These are phyloP conservation scores for Lophochroa leadbeateri DNA, from an alignment of 2,113 vertebrate genomes.

Conservation along the genomic window DNA sequence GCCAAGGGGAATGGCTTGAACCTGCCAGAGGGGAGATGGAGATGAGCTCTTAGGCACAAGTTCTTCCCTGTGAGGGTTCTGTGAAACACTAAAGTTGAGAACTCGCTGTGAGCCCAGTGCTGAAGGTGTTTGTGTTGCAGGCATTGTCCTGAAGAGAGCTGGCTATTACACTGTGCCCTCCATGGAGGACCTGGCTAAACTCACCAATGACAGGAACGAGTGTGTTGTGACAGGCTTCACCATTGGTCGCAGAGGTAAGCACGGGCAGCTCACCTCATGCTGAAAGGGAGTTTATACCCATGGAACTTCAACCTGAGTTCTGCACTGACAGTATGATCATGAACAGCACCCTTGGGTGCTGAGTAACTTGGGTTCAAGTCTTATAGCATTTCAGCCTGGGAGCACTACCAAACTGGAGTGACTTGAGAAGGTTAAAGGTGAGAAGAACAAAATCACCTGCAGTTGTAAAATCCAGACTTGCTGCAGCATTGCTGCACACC, in stretches of 20 bases:
- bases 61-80: background rate
- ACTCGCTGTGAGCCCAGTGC: background rate
- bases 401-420: too few relatives aligned
- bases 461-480: too few relatives aligned
- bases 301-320: accelerated
- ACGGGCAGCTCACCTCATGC: accelerated
- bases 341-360: background rate
- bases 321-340: background rate
- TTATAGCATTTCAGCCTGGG: accelerated
- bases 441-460: background rate
- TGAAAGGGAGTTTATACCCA: accelerated
- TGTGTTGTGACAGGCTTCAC: slow-evolving; percentile 93
- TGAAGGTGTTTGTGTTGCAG: slow-evolving; percentile 59
- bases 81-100: accelerated
- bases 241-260: slow-evolving; percentile 89
- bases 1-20: background rate
- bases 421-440: too few relatives aligned
- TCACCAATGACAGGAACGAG: slow-evolving; percentile 82
- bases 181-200: slow-evolving; percentile 88
- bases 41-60: background rate
- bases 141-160: slow-evolving; percentile 84
- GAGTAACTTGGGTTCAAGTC: accelerated
- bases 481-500: background rate
- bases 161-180: slow-evolving; percentile 96
- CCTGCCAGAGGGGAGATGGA: background rate